Percentiles rank a stretch among this genome's conserved stretches.
Conservation (phyloP, 2,888 invertebrate species). For the Nymphalis c-album region DNA sequence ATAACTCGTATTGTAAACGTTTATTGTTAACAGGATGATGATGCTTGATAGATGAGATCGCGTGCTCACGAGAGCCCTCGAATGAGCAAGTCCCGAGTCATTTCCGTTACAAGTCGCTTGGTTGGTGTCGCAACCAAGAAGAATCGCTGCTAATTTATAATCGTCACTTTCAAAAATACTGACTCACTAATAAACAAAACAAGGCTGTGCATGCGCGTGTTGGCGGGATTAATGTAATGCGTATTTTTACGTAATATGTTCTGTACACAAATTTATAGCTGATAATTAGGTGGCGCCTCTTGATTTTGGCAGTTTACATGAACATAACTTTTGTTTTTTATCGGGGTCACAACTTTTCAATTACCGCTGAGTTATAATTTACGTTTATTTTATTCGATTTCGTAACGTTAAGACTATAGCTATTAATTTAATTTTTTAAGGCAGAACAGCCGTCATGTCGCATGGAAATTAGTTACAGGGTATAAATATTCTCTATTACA, state of each 20-base stretch:
- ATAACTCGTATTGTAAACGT: slow-evolving; percentile 35
- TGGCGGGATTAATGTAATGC: slow-evolving; percentile 40
- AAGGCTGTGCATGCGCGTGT: slow-evolving; percentile 38
- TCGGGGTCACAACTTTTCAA: slow-evolving; percentile 28
- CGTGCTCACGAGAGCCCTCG: slow-evolving; percentile 57
- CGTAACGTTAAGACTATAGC: slow-evolving; percentile 27
- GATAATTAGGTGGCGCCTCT: slow-evolving; percentile 35
- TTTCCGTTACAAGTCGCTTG: slow-evolving; percentile 60
- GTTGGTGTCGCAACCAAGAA: slow-evolving; percentile 62
- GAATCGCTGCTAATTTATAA: slow-evolving; percentile 75
- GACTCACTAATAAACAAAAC: slow-evolving; percentile 64
- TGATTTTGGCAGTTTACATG: slow-evolving; percentile 29
- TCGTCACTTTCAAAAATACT: slow-evolving; percentile 71
- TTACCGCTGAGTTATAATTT: slow-evolving; percentile 24
- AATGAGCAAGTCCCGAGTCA: slow-evolving; percentile 68
- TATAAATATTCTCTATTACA: slow-evolving; percentile 10
- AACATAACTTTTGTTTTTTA: slow-evolving; percentile 26
- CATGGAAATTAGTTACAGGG: slow-evolving; percentile 11
- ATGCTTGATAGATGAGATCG: slow-evolving; percentile 53
- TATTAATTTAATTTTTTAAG: slow-evolving; percentile 22
- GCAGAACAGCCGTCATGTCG: slow-evolving; percentile 12
- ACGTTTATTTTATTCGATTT: slow-evolving; percentile 24
- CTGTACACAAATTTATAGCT: slow-evolving; percentile 30
- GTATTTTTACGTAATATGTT: slow-evolving; percentile 36
- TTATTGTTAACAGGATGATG: slow-evolving; percentile 38